Evolutionary conservation across 30 jellyfish, hydroid and myxozoan species (phyloP).

Genomic region (Mastigias papua): DNA sequence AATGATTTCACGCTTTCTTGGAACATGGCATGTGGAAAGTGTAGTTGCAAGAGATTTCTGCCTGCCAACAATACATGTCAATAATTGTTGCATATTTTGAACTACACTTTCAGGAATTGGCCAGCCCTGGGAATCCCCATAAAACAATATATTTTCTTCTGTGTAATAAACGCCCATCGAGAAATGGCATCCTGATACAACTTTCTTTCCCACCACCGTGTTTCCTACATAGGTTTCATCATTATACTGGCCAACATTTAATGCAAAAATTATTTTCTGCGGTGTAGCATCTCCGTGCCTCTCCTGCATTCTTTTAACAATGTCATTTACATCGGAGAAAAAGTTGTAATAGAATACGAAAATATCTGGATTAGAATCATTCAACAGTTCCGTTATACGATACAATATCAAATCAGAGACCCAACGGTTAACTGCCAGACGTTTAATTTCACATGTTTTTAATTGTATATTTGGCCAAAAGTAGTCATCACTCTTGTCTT

Average conservation of each 20-base stretch:
- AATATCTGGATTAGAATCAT: neutral
- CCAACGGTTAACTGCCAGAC: neutral
- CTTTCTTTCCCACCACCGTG: neutral
- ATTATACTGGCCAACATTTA: neutral
- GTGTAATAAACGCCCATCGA: constrained; percentile 31
- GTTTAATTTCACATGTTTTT: neutral
- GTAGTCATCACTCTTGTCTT: no score
- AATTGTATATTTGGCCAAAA: neutral
- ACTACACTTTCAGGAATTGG: neutral
- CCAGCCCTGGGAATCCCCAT: constrained; percentile 52
- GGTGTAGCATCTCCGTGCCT: neutral
- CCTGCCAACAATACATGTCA: neutral
- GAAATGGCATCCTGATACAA: neutral
- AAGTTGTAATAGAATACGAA: neutral
- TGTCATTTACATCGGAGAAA: neutral
- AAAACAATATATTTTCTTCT: neutral
- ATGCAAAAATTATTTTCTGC: neutral
- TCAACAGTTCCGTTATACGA: neutral
- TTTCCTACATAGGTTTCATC: neutral
- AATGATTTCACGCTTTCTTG: neutral
- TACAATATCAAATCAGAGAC: neutral
- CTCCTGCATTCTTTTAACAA: neutral
- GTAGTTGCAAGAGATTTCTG: neutral
- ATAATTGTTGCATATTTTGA: neutral
- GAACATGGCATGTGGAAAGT: neutral